phyloP scores from a whole-genome alignment of 1,140 invertebrate species.

The Chelonus insularis region DNA sequence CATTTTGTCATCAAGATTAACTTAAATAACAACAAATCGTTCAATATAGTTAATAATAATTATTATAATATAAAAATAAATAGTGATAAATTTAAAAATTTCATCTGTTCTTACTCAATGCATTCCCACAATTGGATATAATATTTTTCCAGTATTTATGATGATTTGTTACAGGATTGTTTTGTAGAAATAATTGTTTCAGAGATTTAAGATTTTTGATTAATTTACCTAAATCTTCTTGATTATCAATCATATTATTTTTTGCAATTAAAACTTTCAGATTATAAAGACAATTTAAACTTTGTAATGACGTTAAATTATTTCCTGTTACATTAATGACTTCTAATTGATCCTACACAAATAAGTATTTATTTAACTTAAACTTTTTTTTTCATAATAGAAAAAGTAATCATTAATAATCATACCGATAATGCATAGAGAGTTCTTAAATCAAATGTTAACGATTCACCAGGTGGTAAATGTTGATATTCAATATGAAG shows the following conservation, averaged over 20 bases:
- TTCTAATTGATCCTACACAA: not conserved
- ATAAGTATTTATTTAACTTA: too few relatives aligned
- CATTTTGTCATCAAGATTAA: too few relatives aligned
- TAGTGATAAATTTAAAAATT: not conserved
- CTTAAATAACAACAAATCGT: too few relatives aligned
- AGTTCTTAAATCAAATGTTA: slow-evolving; percentile 72
- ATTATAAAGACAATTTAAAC: slow-evolving; percentile 50
- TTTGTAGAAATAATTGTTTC: slow-evolving; percentile 61
- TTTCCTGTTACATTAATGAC: slow-evolving; percentile 62
- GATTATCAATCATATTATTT: slow-evolving; percentile 58
- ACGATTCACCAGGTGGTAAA: slow-evolving; percentile 58
- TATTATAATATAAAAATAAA: not conserved
- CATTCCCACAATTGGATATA: slow-evolving; percentile 65
- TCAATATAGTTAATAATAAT: slow-evolving; percentile 19
- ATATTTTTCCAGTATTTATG: slow-evolving; percentile 68
- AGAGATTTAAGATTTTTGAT: slow-evolving; percentile 61
- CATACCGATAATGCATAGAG: slow-evolving; percentile 64
- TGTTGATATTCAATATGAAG: slow-evolving; percentile 71
- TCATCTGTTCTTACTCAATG: too few relatives aligned
- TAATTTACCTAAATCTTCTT: slow-evolving; percentile 58
- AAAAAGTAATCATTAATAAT: too few relatives aligned
- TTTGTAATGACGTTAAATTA: slow-evolving; percentile 53
- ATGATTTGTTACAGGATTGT: slow-evolving; percentile 65
- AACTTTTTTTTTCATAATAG: too few relatives aligned
- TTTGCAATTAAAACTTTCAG: slow-evolving; percentile 57